Base-by-base conservation (phyloP, 2,113 vertebrate species). In the Aleadryas rufinucha region DNA sequence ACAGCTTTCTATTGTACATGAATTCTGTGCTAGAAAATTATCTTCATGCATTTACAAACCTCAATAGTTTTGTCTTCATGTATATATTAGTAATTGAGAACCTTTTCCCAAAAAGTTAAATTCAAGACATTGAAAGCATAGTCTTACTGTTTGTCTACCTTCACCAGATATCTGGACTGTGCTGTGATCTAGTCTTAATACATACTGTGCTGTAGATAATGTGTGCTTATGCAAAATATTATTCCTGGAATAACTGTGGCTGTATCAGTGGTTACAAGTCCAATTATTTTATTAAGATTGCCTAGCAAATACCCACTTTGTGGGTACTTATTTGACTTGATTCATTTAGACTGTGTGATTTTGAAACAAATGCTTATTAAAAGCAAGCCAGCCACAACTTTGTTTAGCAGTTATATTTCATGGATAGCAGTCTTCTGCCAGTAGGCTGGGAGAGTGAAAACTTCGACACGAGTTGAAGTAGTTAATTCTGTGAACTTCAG, bases 291-390 rank as follows among this genome's bases (percentile, higher is more conserved):
- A 49, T 69, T 41, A 49, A 87, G 89, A 78, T 89, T 84, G 80
- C 65, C 69, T 66, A 83, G 74, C 74, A 90, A 92, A 65, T 93
- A 79, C 35, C 37, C 7, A 39, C 54, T 90, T 83, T 57, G 79
- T 77, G 90, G 85, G 41, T 86, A 68, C 24, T 79, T 83, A 61
- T 47, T 91, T 79, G 24, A 61, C 57, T 82, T 72, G 44, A 71
- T 89, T 89, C 9, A 52, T 93, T 90, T 83, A 87, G 66, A 52
- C 33, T 52, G 59, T 35, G 30, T 72, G 65, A 88, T 90, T 95
- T 74, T 86, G 76, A 92, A 92, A 88, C 71, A 90, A 96, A 93
- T 90, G 44, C 69, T 63, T 88, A 6, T 77, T 86, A 57, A 70
- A 81, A 75, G 79, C 35, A 80, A 79, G 52, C 19, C 9, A 7